phyloP scores from a whole-genome alignment of 2,797 vertebrate species.

The Paedocypris micromegethes region DNA sequence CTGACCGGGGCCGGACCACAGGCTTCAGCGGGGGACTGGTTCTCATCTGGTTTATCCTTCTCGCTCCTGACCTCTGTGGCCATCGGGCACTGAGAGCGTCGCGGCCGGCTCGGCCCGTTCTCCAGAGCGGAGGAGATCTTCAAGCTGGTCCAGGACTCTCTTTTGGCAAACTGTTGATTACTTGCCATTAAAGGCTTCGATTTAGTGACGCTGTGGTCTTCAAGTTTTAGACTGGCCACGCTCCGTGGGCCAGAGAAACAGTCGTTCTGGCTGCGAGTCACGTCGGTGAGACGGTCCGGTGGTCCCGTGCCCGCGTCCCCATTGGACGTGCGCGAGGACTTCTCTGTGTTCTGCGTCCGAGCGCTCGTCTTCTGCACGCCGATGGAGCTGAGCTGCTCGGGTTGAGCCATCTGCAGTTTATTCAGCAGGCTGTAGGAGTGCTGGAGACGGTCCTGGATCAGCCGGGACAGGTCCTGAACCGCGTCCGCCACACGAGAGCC shows the following conservation, averaged over 20 bases:
- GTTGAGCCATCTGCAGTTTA: constrained; percentile 46
- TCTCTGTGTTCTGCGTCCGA: constrained; percentile 25
- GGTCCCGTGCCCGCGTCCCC: constrained; percentile 55
- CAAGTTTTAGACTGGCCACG: constrained; percentile 74
- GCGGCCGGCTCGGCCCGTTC: constrained; percentile 45
- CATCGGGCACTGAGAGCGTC: constrained; percentile 51
- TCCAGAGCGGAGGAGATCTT: constrained; percentile 42
- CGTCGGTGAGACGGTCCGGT: constrained; percentile 26
- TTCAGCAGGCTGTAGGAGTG: constrained; percentile 61
- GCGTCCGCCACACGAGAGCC: constrained; percentile 68
- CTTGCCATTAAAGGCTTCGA: constrained; percentile 49
- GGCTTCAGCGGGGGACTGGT: too few species aligned
- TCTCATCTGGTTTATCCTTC: constrained; percentile 51
- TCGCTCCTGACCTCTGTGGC: constrained; percentile 42
- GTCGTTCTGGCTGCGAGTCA: constrained; percentile 51
- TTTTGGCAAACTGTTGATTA: constrained; percentile 56
- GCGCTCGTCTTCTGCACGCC: constrained; percentile 55
- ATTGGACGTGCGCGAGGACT: constrained; percentile 60
- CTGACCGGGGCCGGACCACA: too few species aligned
- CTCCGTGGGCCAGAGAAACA: constrained; percentile 62
- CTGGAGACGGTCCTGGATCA: constrained; percentile 78
- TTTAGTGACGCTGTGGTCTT: constrained; percentile 67
- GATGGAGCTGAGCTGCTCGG: constrained; percentile 37
- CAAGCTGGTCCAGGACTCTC: constrained; percentile 57
- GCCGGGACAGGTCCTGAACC: constrained; percentile 73